Evolutionary conservation across 2,113 vertebrate genomes (phyloP), one percentile per base, ranked within the genome.

Genomic region (Tetraodon nigroviridis): DNA sequence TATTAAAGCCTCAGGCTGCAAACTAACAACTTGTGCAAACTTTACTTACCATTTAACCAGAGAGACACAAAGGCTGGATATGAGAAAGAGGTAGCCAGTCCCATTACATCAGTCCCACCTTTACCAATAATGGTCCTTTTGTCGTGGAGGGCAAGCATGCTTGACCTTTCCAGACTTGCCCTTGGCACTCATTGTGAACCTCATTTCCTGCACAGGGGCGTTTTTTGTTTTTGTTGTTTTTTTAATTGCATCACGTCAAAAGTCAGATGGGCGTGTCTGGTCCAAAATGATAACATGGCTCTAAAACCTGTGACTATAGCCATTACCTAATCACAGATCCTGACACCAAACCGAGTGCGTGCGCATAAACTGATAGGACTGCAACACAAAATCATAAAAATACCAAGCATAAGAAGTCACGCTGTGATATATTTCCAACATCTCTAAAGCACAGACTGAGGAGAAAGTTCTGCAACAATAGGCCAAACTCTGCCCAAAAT

Each of bases 141-240:
- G 37, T 48, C 27, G 3, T 46, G 18, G 22, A 27, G 58, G 15
- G 18, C 24, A 27, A 5, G 24, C 24, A 27, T 27, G 24, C 17
- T 55, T 73, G 73, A 75, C 81, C 73, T 18, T 18, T 19, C n/a
- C 18, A 11, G 46, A 48, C 12, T 64, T 79, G 77, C 75, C 47
- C 58, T 68, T 53, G 32, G 12, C 42, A 44, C 42, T 44, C 13
- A 15, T 44, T 17, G 42, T 44, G 42, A 17, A 44, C 42, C 42
- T 44, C 12, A 44, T 44, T 44, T 44, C 16, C 16, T 17, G 1
- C 42, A 44, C 14, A 16, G 2, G 41, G 16, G 41, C 41, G 3
- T 4, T 16, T 13, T 15, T 44, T 44, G 12, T 2, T 24, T 24
- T 44, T 44, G 1, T 27, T 27, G 5, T 27, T 27, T 27, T 5